These are phyloP conservation scores for Bombus sylvicola DNA, from an alignment of 1,140 invertebrate genomes.

Conservation along the genomic window DNA sequence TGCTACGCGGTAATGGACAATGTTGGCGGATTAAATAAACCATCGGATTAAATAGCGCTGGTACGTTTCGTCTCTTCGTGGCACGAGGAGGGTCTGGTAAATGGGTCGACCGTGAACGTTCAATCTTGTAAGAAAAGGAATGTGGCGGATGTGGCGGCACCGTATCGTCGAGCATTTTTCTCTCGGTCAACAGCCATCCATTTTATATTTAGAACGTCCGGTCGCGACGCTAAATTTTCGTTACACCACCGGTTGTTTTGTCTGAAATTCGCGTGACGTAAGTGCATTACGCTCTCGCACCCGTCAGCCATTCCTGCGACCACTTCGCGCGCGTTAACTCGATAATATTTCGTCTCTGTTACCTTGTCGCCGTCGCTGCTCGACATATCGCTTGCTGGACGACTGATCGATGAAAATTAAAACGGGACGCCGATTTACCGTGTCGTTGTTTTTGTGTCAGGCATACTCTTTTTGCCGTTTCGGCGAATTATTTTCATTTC, in stretches of 20 bases:
- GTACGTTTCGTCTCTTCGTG: not conserved
- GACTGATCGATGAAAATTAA: not conserved
- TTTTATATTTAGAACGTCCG: constrained; percentile 29
- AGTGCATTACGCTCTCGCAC: not conserved
- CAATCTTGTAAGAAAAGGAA: constrained; percentile 6
- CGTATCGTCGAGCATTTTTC: constrained; percentile 2
- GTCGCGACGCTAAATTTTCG: not conserved
- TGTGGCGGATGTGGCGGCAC: no score
- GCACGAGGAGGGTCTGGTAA: not conserved
- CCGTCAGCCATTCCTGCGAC: not conserved
- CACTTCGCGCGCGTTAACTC: not conserved
- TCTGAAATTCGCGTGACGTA: not conserved
- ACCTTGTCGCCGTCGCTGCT: not conserved
- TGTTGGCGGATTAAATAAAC: constrained; percentile 29
- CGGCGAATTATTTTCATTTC: not conserved
- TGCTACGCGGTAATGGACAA: constrained; percentile 8
- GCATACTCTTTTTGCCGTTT: not conserved
- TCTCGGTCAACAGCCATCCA: constrained; percentile 5
- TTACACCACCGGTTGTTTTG: not conserved
- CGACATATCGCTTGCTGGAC: not conserved
- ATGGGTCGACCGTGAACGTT: constrained; percentile 26
- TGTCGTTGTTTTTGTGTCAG: not conserved
- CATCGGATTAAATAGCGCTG: constrained; percentile 30
- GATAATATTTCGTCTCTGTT: no score
- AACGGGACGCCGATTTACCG: not conserved